Base-by-base conservation (phyloP, 2,888 invertebrate species). In the Strigamia crassipes region DNA sequence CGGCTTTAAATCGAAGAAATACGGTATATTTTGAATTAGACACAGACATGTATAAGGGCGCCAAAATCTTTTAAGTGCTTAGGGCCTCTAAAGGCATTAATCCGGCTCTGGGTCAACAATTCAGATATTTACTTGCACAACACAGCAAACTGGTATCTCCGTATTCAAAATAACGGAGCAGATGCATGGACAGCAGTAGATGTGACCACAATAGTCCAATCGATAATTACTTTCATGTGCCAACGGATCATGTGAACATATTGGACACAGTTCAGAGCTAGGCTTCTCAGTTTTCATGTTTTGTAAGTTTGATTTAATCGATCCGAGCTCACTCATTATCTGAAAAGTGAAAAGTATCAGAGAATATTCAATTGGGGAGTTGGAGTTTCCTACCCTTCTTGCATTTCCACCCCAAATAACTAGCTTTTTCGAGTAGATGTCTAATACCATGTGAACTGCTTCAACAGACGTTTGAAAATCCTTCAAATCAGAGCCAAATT, bases 401-500 rank as follows among this genome's bases (percentile, higher is more conserved):
- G 1, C 18, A 12, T 21, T 23, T 27, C 73, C 73, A 73, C n/a
- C n/a, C 6, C 10, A 27, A 12, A 73, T 27, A 27, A 15, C 1
- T 15, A 73, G 12, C 0, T 3, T 73, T 73, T 73, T 73, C 6
- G 73, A 31, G 1, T 12, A 10, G 31, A 27, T 31, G 27, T 12
- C 10, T 13, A 73, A 31, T 73, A 5, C 27, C 1, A 31, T 31
- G 31, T 31, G 10, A 27, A 15, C 12, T 31, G 73, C 23, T 15
- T 8, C 31, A 31, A 73, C 31, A 15, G 31, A 13, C 2, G 31
- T 27, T 73, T 73, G 15, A 9, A 73, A 73, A 12, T 73, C 15
- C 12, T 73, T 73, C 73, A 73, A 73, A 73, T 73, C 73, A 27
- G 73, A 31, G 23, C 73, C 73, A 73, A n/a, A 73, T 31, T n/a